A percentile compares a stretch with the other conserved stretches of the same genome.
Conservation (phyloP, 1,140 invertebrate genomes). For the Dendrolimus punctatus region DNA sequence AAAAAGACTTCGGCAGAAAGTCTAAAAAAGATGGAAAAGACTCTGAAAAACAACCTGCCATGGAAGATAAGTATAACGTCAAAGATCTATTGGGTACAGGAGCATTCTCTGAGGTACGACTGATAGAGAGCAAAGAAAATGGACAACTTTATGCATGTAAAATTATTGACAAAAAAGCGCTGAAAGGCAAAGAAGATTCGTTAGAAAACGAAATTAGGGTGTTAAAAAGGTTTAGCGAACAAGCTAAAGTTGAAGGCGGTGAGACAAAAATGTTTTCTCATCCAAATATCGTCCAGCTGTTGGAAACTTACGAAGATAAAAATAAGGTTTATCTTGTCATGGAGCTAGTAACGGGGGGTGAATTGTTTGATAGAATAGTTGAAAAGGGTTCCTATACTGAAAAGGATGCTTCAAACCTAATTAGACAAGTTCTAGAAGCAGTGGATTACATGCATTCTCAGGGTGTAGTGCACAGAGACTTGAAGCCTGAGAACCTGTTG, state of each 20-base stretch:
- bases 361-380: slow-evolving; percentile 98
- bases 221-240: slow-evolving; percentile 87
- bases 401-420: slow-evolving; percentile 97
- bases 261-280: slow-evolving; percentile 90
- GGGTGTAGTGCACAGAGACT: slow-evolving; percentile 92
- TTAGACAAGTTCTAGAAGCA: slow-evolving; percentile 96
- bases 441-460: slow-evolving; percentile 99
- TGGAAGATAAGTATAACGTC: slow-evolving; percentile 92
- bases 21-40: slow-evolving; percentile 86
- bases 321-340: slow-evolving; percentile 98
- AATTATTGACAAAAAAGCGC: slow-evolving; percentile 99
- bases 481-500: slow-evolving; percentile 97
- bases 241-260: slow-evolving; percentile 55
- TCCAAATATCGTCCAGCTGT: slow-evolving; percentile 98
- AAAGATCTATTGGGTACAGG: slow-evolving; percentile 95
- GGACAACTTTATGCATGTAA: slow-evolving; percentile 97
- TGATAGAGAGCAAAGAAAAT: slow-evolving; percentile 95
- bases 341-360: slow-evolving; percentile 99
- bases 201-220: slow-evolving; percentile 99
- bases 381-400: slow-evolving; percentile 99
- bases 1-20: slow-evolving; percentile 89
- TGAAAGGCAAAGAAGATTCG: slow-evolving; percentile 99
- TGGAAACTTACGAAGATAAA: slow-evolving; percentile 99
- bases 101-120: slow-evolving; percentile 97
- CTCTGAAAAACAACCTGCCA: slow-evolving; percentile 81